phyloP scores from a whole-genome alignment of 2,888 invertebrate species.

The Cheilosia vulpina region DNA sequence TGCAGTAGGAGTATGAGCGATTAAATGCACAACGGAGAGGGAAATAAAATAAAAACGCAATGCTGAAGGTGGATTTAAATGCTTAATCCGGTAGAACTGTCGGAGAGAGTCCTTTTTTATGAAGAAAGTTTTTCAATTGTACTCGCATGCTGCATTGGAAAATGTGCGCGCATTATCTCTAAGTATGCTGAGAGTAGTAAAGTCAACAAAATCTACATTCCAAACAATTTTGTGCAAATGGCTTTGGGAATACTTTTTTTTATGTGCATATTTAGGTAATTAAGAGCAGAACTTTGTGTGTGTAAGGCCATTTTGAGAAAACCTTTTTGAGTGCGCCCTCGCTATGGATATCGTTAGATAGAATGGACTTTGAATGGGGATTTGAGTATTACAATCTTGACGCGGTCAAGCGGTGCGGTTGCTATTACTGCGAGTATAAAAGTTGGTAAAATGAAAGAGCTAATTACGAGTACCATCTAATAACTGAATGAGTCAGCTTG shows the following conservation, averaged over 20 bases:
- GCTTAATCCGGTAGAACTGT: constrained; percentile 55
- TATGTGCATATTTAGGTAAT: constrained; percentile 47
- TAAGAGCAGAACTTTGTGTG: constrained; percentile 39
- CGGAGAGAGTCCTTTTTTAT: constrained; percentile 24
- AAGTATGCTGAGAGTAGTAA: constrained; percentile 29
- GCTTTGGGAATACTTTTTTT: constrained; percentile 12
- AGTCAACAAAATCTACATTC: constrained; percentile 23
- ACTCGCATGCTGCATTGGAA: constrained; percentile 17
- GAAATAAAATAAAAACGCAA: constrained; percentile 6
- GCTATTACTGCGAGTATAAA: no score
- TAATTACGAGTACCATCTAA: no score
- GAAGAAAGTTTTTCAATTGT: constrained; percentile 53
- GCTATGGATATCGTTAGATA: no score
- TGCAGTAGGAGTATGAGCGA: constrained; percentile 14
- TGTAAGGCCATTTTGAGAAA: constrained; percentile 37
- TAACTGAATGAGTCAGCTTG: no score
- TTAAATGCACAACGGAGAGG: constrained; percentile 52
- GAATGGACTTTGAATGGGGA: no score
- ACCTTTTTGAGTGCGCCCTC: not conserved
- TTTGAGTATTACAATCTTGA: no score
- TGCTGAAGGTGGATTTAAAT: constrained; percentile 53
- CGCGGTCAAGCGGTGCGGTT: no score
- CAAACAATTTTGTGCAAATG: constrained; percentile 31
- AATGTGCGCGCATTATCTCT: constrained; percentile 34
- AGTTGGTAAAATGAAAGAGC: no score